These are phyloP conservation scores for Climacteris rufus DNA, from an alignment of 2,113 vertebrate species.

Conservation along the genomic window DNA sequence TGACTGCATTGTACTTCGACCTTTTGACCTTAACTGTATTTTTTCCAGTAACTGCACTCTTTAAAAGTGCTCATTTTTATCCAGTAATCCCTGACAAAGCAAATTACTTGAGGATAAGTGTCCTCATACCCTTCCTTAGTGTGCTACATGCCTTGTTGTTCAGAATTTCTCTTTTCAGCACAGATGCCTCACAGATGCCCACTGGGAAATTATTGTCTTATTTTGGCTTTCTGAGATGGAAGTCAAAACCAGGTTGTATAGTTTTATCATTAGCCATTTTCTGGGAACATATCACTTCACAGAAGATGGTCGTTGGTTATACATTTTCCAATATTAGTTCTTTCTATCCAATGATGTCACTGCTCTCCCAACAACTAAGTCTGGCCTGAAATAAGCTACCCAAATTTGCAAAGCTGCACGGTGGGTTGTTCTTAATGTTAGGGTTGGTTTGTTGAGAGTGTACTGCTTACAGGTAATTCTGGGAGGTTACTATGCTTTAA, in stretches of 20 bases:
- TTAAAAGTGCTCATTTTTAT: not conserved
- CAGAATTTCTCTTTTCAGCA: not conserved
- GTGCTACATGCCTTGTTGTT: not conserved
- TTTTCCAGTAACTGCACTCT: not conserved
- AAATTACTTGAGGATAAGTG: not conserved
- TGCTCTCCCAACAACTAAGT: not conserved
- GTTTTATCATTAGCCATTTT: not conserved
- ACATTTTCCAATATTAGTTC: not conserved
- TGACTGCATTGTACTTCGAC: not conserved
- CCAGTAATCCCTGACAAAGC: not conserved
- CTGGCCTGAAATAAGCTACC: not conserved
- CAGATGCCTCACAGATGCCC: not conserved
- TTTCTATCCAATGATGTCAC: not conserved
- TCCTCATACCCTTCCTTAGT: not conserved
- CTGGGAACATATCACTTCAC: not conserved
- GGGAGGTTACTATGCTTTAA: not conserved
- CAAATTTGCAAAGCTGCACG: not conserved
- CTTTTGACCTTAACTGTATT: not conserved
- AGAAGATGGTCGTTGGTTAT: not conserved
- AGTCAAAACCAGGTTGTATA: not conserved
- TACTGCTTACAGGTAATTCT: not conserved
- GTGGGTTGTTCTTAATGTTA: not conserved
- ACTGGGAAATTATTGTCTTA: not conserved
- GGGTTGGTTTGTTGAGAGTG: not conserved
- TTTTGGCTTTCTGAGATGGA: conserved; percentile 1